Evolutionary conservation across 2,797 vertebrate species (phyloP).

Genomic region (Alfaro cultratus): DNA sequence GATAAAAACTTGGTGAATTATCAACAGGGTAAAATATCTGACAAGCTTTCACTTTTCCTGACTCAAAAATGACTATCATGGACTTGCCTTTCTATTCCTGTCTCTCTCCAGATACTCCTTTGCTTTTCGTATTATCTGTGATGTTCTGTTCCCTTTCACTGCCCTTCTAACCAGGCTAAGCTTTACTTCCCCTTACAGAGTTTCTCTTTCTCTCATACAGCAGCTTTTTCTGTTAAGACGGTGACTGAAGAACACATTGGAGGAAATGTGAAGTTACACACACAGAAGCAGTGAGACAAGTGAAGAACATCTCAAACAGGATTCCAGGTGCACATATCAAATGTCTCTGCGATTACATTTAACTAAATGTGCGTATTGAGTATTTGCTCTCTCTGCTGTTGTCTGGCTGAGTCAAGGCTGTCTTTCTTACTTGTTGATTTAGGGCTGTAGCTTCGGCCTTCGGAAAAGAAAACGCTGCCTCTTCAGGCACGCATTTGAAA

Average conservation of each 20-base stretch:
- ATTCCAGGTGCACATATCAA: background rate
- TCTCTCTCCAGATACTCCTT: background rate
- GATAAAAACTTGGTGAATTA: background rate
- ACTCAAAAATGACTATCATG: background rate
- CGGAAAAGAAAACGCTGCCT: background rate
- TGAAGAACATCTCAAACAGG: background rate
- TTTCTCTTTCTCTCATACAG: background rate
- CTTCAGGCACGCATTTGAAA: background rate
- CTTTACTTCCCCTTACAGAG: background rate
- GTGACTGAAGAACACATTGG: background rate
- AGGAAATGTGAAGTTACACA: background rate
- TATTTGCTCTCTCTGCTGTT: background rate
- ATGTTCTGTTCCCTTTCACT: background rate
- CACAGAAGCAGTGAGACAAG: background rate
- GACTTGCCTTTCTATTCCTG: background rate
- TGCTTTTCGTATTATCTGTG: background rate
- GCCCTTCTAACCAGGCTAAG: background rate
- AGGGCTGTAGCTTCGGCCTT: background rate
- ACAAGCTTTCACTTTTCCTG: background rate
- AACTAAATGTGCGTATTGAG: background rate
- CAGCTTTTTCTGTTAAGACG: background rate
- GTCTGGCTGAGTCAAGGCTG: background rate
- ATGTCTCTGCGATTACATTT: background rate
- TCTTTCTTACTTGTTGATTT: background rate
- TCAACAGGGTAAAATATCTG: background rate